Percentiles rank a stretch among this genome's conserved stretches.
These are phyloP conservation scores for Limenitis camilla DNA, from an alignment of 2,888 invertebrate species.

Conservation along the genomic window DNA sequence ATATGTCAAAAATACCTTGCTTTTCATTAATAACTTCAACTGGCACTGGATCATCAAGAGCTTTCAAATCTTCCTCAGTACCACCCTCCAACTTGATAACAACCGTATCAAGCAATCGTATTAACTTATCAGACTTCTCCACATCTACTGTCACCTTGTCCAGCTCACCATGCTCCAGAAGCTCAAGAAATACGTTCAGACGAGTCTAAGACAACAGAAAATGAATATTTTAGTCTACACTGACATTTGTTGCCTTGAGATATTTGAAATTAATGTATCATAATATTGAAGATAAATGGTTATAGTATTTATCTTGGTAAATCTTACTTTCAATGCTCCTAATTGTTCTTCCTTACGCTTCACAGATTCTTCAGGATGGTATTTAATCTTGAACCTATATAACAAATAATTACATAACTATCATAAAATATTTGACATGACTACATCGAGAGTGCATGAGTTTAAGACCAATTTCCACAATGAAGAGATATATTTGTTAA, in stretches of 20 bases:
- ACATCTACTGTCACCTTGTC: constrained; percentile 89
- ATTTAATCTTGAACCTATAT: constrained; percentile 98
- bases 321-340: constrained; percentile 81
- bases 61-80: constrained; percentile 88
- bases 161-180: constrained; percentile 83
- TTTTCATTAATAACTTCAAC: constrained; percentile 50
- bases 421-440: neutral
- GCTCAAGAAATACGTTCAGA: constrained; percentile 89
- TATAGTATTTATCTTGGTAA: neutral
- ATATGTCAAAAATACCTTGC: constrained; percentile 38
- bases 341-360: constrained; percentile 92
- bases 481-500: neutral
- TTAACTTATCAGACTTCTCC: constrained; percentile 85
- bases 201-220: constrained; percentile 78
- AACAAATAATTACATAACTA: constrained; percentile 22
- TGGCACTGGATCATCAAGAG: constrained; percentile 80
- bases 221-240: neutral
- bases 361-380: constrained; percentile 96
- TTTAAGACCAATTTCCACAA: constrained; percentile 22
- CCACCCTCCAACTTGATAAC: constrained; percentile 98
- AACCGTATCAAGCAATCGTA: constrained; percentile 94
- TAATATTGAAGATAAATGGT: neutral
- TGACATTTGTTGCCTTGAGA: neutral
- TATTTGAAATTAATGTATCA: neutral
- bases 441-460: constrained; percentile 7